phyloP scores from a whole-genome alignment of 2,797 vertebrate genomes.

The Lates japonicus region DNA sequence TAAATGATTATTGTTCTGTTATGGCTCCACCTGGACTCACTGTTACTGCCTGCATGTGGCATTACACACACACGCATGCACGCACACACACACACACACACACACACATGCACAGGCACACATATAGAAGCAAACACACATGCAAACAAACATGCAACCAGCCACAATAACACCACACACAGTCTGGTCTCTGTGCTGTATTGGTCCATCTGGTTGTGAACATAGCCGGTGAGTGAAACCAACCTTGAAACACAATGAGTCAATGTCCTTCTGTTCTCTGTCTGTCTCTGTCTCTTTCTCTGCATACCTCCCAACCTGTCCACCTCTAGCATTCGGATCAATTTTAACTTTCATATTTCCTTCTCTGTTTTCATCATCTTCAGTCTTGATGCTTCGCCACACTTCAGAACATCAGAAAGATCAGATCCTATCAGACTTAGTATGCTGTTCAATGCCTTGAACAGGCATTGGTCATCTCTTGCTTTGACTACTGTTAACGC shows the following conservation, averaged over 20 bases:
- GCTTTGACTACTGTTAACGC: not conserved
- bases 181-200: not conserved
- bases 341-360: not conserved
- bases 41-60: constrained; percentile 12
- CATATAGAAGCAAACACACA: too few species aligned
- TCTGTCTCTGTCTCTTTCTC: not conserved
- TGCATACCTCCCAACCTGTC: not conserved
- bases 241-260: constrained; percentile 41
- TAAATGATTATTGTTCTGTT: constrained; percentile 43
- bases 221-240: constrained; percentile 35
- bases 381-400: not conserved
- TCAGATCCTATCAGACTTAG: not conserved
- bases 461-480: not conserved
- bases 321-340: not conserved
- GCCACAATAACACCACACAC: constrained; percentile 2
- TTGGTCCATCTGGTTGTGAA: constrained; percentile 41
- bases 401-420: too few species aligned
- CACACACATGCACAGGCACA: not conserved
- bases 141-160: too few species aligned
- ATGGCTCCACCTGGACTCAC: constrained; percentile 56
- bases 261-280: constrained; percentile 19
- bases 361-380: too few species aligned
- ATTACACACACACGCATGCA: not conserved
- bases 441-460: not conserved
- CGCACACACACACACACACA: constrained; percentile 3